phyloP scores from a whole-genome alignment of 2,113 vertebrate species.

The Pangasianodon gigas region DNA sequence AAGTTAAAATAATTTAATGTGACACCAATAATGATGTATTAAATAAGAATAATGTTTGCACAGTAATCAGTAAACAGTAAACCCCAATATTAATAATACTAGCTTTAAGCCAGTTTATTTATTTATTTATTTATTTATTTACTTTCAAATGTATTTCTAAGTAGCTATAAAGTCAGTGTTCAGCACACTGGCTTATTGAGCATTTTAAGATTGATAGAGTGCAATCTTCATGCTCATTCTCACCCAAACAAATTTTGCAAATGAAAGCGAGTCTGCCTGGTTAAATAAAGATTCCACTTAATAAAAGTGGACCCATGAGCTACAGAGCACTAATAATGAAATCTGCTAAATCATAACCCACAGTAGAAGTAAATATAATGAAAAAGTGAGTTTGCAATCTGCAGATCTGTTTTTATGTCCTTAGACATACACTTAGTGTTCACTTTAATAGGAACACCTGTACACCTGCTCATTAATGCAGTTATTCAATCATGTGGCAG shows the following conservation, averaged over 20 bases:
- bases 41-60: not conserved
- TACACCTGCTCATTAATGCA: not conserved
- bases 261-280: not conserved
- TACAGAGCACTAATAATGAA: not conserved
- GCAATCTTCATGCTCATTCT: not conserved
- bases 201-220: not conserved
- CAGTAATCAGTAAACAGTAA: not conserved
- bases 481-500: no score
- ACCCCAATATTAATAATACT: not conserved
- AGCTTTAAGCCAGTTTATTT: not conserved
- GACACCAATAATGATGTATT: not conserved
- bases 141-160: not conserved
- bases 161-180: not conserved
- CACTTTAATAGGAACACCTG: not conserved
- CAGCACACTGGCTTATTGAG: not conserved
- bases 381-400: not conserved
- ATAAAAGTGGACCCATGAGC: not conserved
- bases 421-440: not conserved
- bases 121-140: no score
- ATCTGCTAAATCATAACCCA: not conserved
- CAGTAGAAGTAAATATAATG: not conserved
- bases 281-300: not conserved
- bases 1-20: not conserved
- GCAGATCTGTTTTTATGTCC: not conserved
- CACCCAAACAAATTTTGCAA: not conserved